Base-by-base conservation (phyloP, 2,888 invertebrate species). In the Phorcus lineatus region DNA sequence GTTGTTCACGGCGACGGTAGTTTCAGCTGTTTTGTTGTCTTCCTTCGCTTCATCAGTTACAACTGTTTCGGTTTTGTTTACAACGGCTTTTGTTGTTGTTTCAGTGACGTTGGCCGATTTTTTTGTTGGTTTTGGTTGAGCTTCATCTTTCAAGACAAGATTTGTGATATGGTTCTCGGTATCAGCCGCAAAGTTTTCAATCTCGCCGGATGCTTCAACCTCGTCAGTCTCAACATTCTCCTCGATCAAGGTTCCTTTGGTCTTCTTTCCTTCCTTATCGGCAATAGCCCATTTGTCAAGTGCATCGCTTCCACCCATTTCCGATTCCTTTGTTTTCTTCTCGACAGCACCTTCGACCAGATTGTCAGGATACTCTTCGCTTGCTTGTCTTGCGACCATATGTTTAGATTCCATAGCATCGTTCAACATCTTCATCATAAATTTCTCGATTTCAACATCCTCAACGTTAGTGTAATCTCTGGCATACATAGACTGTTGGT, bases 391-490 rank as follows among this genome's bases (percentile, higher is more conserved):
- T 6, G 78, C 74, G 6, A 62, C 78, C n/a, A 77, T 62, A 22
- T 77, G 79, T 11, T 78, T 79, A 0, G 77, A 54, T 24, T 70
- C 22, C 74, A 75, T 55, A 74, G 77, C 78, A 22, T 79, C 74
- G 40, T 83, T 79, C 36, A 83, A 36, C 57, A 79, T 79, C 22
- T 81, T 81, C 55, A 79, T 57, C 83, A 83, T 83, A 70, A 77
- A 83, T 52, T 81, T 83, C 67, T 83, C 83, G 19, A 83, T 83
- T 66, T 79, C 74, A 7, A 81, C 81, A 47, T 80, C 81, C 24
- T 79, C 81, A n/a, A 79, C 74, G 31, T 40, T 76, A 47, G 57
- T 74, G 36, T 75, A 62, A 24, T 77, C 52, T 19, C 54, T 24
- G 6, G 77, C 47, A 28, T 57, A 74, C 57, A 74, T 40, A 19